A percentile compares a stretch with the other conserved stretches of the same genome.
Conservation (phyloP, 2,888 invertebrate genomes). For the Lasioglossum villosulum region DNA sequence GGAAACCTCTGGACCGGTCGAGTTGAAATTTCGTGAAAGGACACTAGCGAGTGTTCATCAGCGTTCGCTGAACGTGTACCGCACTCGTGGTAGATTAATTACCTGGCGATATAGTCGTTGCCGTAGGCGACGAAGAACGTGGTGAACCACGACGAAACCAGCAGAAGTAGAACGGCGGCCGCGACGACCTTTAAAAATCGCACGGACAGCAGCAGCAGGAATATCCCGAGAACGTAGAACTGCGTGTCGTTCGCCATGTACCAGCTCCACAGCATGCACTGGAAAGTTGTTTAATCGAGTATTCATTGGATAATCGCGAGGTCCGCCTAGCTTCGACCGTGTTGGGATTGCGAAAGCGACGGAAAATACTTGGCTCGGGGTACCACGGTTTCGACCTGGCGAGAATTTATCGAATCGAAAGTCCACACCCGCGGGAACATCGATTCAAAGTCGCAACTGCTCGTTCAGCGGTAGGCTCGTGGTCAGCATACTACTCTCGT, state of each 20-base stretch:
- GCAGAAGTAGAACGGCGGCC: conserved; percentile 86
- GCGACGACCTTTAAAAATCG: conserved; percentile 87
- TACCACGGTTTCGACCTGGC: not conserved
- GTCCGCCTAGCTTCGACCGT: conserved; percentile 16
- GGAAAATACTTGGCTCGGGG: conserved; percentile 18
- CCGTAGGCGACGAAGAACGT: conserved; percentile 91
- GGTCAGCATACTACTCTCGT: not conserved
- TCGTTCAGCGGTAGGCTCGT: not conserved
- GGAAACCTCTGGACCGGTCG: too few relatives aligned
- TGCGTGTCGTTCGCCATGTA: conserved; percentile 85
- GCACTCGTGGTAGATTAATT: conserved; percentile 31
- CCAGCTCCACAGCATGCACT: conserved; percentile 85
- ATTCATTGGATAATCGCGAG: conserved; percentile 46
- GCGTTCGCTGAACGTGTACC: too few relatives aligned
- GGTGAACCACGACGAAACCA: conserved; percentile 91
- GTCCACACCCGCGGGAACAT: not conserved
- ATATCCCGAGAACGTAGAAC: conserved; percentile 83
- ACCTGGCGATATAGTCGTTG: conserved; percentile 88
- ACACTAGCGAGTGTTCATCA: too few relatives aligned
- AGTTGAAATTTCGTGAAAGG: too few relatives aligned
- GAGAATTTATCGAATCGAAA: conserved; percentile 9
- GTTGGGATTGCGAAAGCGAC: conserved; percentile 18
- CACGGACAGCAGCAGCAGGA: conserved; percentile 82
- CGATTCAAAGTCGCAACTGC: not conserved
- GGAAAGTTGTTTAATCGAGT: conserved; percentile 68